Percentiles rank a stretch among this genome's conserved stretches.
Evolutionary conservation across 2,888 invertebrate species (phyloP).

Genomic region (Ditylenchus weischeri): DNA sequence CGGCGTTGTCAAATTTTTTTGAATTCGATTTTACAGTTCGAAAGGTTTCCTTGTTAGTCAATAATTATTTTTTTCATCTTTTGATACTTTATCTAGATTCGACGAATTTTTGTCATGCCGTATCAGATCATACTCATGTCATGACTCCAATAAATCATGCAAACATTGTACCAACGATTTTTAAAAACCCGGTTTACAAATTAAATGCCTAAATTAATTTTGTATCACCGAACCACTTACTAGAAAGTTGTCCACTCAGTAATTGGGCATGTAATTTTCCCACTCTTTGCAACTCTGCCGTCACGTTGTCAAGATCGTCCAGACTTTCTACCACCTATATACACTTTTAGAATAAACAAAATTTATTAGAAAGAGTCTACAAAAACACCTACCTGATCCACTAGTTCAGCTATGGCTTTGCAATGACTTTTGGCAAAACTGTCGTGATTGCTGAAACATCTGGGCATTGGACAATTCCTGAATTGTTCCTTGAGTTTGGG

Average conservation of each 20-base stretch:
- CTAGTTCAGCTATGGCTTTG: slow-evolving; percentile 51
- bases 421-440: slow-evolving; percentile 52
- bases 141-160: too few species aligned
- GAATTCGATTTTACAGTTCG: too few species aligned
- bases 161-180: too few species aligned
- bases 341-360: neutral
- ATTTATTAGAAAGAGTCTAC: neutral
- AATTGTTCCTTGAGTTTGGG: slow-evolving; percentile 54
- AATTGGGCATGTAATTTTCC: slow-evolving; percentile 52
- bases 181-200: too few species aligned
- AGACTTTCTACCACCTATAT: slow-evolving; percentile 52
- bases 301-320: slow-evolving; percentile 51
- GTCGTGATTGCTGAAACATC: slow-evolving; percentile 48
- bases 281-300: slow-evolving; percentile 45
- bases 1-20: too few species aligned
- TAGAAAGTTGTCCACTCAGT: slow-evolving; percentile 49
- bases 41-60: too few species aligned
- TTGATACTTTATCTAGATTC: too few species aligned
- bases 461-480: slow-evolving; percentile 46
- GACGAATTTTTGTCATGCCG: too few species aligned
- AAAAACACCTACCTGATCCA: slow-evolving; percentile 45
- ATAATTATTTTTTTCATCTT: too few species aligned
- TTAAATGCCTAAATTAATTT: too few species aligned
- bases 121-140: too few species aligned
- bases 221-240: slow-evolving; percentile 21